Conservation (phyloP, 1,140 invertebrate genomes). For the Ditylenchus dipsaci region DNA sequence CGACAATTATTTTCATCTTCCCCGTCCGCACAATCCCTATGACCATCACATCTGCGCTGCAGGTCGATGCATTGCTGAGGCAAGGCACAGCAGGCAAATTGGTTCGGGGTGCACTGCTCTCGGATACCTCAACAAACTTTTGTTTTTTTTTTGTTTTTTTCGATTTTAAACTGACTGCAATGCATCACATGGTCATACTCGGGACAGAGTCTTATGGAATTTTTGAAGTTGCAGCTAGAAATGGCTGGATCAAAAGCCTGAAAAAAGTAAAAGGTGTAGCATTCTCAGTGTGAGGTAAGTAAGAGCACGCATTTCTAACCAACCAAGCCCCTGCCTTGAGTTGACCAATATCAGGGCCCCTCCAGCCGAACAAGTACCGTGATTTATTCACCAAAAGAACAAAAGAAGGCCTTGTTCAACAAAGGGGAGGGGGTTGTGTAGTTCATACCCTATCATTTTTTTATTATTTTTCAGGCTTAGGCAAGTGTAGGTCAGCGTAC, state of each 20-base stretch:
- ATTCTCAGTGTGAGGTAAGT: too few relatives aligned
- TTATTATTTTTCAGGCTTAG: too few relatives aligned
- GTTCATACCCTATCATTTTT: too few relatives aligned
- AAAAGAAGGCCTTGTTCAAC: too few relatives aligned
- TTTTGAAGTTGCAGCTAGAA: slow-evolving; percentile 26
- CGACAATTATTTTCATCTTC: slow-evolving; percentile 38
- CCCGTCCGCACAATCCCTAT: slow-evolving; percentile 31
- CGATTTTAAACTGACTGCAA: slow-evolving; percentile 24
- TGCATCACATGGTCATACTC: slow-evolving; percentile 38
- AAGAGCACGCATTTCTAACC: too few relatives aligned
- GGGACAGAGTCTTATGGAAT: slow-evolving; percentile 31
- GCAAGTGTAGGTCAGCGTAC: too few relatives aligned
- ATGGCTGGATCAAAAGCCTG: slow-evolving; percentile 41
- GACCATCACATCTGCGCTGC: slow-evolving; percentile 18
- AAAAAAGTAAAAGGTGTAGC: too few relatives aligned
- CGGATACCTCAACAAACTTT: slow-evolving; percentile 16
- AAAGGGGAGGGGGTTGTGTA: too few relatives aligned
- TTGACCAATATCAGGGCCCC: too few relatives aligned
- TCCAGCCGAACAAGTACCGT: too few relatives aligned
- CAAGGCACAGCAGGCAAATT: slow-evolving; percentile 28
- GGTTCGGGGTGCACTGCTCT: slow-evolving; percentile 22
- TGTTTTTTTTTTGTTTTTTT: not conserved
- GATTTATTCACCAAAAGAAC: too few relatives aligned
- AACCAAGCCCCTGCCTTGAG: too few relatives aligned
- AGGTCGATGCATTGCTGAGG: slow-evolving; percentile 31